Percentiles rank a stretch among this genome's conserved stretches.
Conservation (phyloP, 2,888 invertebrate genomes). For the Pyrgus malvae region DNA sequence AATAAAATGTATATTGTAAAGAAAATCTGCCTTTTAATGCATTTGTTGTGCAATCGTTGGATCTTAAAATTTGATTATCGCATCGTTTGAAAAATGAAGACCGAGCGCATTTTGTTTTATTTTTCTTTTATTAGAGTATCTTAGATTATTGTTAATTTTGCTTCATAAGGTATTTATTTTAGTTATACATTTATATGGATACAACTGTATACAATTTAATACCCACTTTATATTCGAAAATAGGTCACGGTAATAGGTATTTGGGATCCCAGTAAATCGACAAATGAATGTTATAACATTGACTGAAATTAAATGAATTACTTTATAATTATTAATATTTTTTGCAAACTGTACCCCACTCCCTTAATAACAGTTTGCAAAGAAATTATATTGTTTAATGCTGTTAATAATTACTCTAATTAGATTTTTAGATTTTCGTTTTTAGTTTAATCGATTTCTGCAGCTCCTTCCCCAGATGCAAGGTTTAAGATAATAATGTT, state of each 20-base stretch:
- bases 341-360: constrained; percentile 34
- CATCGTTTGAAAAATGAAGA: constrained; percentile 40
- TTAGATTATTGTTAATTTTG: constrained; percentile 73
- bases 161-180: constrained; percentile 80
- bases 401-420: constrained; percentile 62
- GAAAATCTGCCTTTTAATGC: constrained; percentile 72
- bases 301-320: constrained; percentile 25
- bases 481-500: constrained; percentile 11
- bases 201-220: constrained; percentile 75
- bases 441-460: constrained; percentile 68
- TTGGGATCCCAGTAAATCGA: constrained; percentile 20
- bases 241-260: constrained; percentile 15
- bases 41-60: constrained; percentile 55
- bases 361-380: constrained; percentile 30
- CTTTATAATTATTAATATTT: constrained; percentile 22
- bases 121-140: constrained; percentile 54
- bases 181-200: constrained; percentile 77
- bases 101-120: constrained; percentile 68
- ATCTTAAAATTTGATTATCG: constrained; percentile 48
- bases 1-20: constrained; percentile 62
- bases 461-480: constrained; percentile 59
- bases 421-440: constrained; percentile 60
- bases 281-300: constrained; percentile 20
- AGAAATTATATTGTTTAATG: constrained; percentile 47
- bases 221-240: constrained; percentile 45